Conservation (phyloP, 2,888 invertebrate species). For the Odiellus spinosus region DNA sequence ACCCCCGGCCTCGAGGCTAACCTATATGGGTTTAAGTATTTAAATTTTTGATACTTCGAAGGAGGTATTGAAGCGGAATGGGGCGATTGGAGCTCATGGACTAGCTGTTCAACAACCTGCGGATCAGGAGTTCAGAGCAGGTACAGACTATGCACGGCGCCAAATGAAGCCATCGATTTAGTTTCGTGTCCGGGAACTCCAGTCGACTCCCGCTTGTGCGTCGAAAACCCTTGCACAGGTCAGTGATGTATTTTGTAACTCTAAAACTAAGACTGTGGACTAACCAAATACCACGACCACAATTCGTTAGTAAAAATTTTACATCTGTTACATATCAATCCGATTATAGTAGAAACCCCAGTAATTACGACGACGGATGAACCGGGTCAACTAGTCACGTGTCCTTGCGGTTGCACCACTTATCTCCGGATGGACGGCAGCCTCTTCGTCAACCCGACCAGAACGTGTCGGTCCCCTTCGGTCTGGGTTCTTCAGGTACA, state of each 20-base stretch:
- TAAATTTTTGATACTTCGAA: conserved; percentile 1
- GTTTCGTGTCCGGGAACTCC: conserved; percentile 12
- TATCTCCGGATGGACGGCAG: too few relatives aligned
- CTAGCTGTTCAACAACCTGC: conserved; percentile 15
- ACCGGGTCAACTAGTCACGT: too few relatives aligned
- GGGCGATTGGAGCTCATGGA: conserved; percentile 18
- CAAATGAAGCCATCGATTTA: conserved; percentile 4
- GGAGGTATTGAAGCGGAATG: conserved; percentile 10
- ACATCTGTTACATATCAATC: too few relatives aligned
- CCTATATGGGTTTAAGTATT: background rate
- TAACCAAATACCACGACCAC: too few relatives aligned
- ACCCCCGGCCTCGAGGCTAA: too few relatives aligned
- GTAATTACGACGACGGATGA: too few relatives aligned
- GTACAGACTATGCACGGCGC: conserved; percentile 12
- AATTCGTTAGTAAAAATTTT: too few relatives aligned
- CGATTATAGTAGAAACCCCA: too few relatives aligned
- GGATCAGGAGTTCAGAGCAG: conserved; percentile 15
- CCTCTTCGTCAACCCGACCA: too few relatives aligned
- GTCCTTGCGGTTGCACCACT: too few relatives aligned
- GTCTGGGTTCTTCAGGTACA: conserved; percentile 9
- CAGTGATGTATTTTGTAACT: background rate
- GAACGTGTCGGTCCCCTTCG: conserved; percentile 4
- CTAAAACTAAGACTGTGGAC: too few relatives aligned
- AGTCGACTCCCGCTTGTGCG: conserved; percentile 13
- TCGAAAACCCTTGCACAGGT: conserved; percentile 10